Percentiles rank a stretch among this genome's conserved stretches.
phyloP scores from a whole-genome alignment of 2,797 vertebrate species.

The Hydrocynus forskahlii region DNA sequence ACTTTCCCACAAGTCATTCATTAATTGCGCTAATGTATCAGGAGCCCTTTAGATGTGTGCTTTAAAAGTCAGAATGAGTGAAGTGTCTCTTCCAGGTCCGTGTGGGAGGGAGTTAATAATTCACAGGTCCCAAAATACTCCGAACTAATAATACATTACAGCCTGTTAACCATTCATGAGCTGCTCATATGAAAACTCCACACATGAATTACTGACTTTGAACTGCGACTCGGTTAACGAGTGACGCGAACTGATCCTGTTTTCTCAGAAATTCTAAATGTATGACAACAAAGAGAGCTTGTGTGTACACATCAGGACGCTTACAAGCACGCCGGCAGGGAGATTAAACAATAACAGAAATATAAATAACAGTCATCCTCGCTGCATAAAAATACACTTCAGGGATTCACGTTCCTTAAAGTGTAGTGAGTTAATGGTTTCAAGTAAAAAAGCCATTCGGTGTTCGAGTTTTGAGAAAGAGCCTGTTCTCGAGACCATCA shows the following conservation, averaged over 20 bases:
- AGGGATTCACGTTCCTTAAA: neutral
- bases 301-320: neutral
- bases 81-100: constrained; percentile 31
- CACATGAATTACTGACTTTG: constrained; percentile 13
- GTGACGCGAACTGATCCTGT: neutral
- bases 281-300: neutral
- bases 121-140: constrained; percentile 56
- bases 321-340: neutral
- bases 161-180: constrained; percentile 56
- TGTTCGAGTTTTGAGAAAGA: constrained; percentile 11
- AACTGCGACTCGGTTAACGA: neutral
- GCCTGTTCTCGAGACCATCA: constrained; percentile 41
- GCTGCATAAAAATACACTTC: neutral
- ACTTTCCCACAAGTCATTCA: neutral
- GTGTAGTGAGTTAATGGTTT: neutral
- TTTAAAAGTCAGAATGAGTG: constrained; percentile 48
- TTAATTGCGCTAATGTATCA: neutral
- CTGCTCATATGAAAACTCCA: constrained; percentile 27
- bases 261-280: neutral
- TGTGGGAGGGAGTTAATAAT: constrained; percentile 56
- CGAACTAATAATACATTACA: constrained; percentile 54
- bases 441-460: neutral
- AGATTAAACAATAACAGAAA: neutral
- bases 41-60: constrained; percentile 6
- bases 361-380: neutral